Evolutionary conservation across 2,113 vertebrate species (phyloP).

Genomic region (Mungos mungo): DNA sequence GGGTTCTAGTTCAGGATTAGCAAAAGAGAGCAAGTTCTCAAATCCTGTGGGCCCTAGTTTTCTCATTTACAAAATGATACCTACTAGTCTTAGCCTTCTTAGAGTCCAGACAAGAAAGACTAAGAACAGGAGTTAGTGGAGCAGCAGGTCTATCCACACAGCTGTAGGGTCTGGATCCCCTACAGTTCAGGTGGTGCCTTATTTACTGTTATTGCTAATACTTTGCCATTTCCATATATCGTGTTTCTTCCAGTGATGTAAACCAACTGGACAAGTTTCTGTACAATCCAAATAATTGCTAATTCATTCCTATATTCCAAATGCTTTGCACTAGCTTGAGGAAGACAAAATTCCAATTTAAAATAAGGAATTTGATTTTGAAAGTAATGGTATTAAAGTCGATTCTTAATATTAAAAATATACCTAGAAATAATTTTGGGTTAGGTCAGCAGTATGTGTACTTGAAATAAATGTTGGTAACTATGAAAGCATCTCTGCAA

Average conservation of each 20-base stretch:
- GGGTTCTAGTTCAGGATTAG: not conserved
- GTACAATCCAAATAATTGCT: not conserved
- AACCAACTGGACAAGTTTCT: not conserved
- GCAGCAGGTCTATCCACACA: not conserved
- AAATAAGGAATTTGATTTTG: conserved; percentile 26
- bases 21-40: not conserved
- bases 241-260: not conserved
- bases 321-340: not conserved
- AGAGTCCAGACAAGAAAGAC: not conserved
- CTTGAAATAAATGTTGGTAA: conserved; percentile 9
- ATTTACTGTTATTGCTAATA: not conserved
- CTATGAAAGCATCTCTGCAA: conserved; percentile 4
- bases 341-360: not conserved
- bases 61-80: not conserved
- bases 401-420: conserved; percentile 29
- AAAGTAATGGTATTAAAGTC: not conserved
- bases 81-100: not conserved
- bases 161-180: not conserved
- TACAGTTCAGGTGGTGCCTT: not conserved
- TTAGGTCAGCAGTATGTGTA: not conserved
- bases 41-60: not conserved
- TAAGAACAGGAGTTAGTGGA: not conserved
- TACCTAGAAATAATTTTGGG: conserved; percentile 23
- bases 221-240: not conserved
- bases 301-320: not conserved